A percentile compares a stretch with the other conserved stretches of the same genome.
These are phyloP conservation scores for Lagocephalus sceleratus DNA, from an alignment of 2,797 vertebrate species.

Conservation along the genomic window DNA sequence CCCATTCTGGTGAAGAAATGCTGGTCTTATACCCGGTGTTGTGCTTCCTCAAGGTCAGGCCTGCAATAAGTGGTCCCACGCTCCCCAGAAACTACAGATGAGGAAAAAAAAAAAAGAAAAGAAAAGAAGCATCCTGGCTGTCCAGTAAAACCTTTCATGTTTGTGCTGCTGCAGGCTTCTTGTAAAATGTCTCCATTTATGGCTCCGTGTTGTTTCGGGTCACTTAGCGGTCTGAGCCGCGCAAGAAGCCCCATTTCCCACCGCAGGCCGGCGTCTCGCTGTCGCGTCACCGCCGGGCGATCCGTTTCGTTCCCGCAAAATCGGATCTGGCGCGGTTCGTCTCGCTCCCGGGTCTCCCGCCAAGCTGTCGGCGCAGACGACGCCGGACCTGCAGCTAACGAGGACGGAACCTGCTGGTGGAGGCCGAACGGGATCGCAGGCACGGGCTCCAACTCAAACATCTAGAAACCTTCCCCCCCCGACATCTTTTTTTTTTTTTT, in stretches of 20 bases:
- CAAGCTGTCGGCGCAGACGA: not conserved
- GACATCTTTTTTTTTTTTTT: no score
- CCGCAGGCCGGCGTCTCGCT: not conserved
- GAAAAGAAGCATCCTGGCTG: conserved; percentile 21
- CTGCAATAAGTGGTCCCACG: conserved; percentile 30
- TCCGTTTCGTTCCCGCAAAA: conserved; percentile 3
- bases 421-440: not conserved
- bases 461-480: not conserved
- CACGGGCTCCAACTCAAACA: not conserved
- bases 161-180: conserved; percentile 22
- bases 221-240: conserved; percentile 14
- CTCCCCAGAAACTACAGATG: conserved; percentile 27
- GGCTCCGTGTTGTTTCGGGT: conserved; percentile 11
- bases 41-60: conserved; percentile 29
- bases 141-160: conserved; percentile 40
- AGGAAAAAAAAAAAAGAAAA: conserved; percentile 27
- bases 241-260: conserved; percentile 5
- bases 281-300: not conserved
- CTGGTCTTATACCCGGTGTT: conserved; percentile 31
- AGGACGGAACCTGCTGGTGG: conserved; percentile 3
- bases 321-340: not conserved
- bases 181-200: conserved; percentile 35
- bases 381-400: conserved; percentile 15
- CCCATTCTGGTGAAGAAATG: conserved; percentile 23
- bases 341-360: not conserved